A percentile compares a stretch with the other conserved stretches of the same genome.
These are phyloP conservation scores for Chondrilla cf. caribensis DNA, from an alignment of 37 sponge, comb jelly and placozoan genomes.

Conservation along the genomic window DNA sequence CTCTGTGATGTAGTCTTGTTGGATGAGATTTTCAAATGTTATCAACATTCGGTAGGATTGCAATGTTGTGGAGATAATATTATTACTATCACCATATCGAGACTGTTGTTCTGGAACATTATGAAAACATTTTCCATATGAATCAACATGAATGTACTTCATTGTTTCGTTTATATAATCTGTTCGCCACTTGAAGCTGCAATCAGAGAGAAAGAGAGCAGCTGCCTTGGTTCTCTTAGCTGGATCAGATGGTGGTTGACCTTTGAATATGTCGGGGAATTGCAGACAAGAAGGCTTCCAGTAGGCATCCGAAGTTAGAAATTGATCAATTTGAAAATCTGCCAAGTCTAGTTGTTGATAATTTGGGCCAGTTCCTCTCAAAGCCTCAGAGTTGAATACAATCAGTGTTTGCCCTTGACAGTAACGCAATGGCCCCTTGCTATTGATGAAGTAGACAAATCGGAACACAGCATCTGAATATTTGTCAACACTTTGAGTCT, in stretches of 20 bases:
- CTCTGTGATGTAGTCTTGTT: slow-evolving; percentile 3
- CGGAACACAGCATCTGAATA: background rate
- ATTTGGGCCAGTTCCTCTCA: background rate
- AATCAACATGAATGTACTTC: slow-evolving; percentile 1
- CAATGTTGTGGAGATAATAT: background rate
- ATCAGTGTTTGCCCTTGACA: background rate
- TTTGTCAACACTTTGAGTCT: background rate
- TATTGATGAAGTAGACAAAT: background rate
- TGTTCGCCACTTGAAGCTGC: slow-evolving; percentile 5
- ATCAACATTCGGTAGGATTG: background rate
- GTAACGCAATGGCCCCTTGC: background rate
- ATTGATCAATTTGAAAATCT: background rate
- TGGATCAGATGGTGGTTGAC: background rate
- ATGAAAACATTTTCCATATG: slow-evolving; percentile 11
- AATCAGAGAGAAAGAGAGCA: slow-evolving; percentile 8
- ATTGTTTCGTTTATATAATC: background rate
- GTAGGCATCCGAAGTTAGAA: background rate
- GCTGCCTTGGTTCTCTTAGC: background rate
- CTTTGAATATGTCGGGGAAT: background rate
- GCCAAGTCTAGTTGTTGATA: background rate
- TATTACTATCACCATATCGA: no score
- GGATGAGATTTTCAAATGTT: background rate
- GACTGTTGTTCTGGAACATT: background rate
- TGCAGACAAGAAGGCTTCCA: background rate
- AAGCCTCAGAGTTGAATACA: background rate